Percentiles rank a stretch among this genome's conserved stretches.
These are phyloP conservation scores for Hylaeus anthracinus DNA, from an alignment of 1,140 invertebrate species.

Conservation along the genomic window DNA sequence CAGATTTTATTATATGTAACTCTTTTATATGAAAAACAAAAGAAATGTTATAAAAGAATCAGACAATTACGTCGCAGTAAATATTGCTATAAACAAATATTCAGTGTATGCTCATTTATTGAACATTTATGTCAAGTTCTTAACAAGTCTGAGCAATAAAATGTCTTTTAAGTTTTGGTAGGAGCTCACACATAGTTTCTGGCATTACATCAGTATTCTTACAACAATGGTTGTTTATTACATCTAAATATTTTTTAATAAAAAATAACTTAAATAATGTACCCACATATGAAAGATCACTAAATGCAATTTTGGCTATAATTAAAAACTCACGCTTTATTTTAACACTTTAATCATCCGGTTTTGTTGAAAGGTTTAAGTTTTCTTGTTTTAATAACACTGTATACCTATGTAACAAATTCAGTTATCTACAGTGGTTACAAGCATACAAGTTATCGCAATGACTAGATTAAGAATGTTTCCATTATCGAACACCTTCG, in stretches of 20 bases:
- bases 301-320: slow-evolving; percentile 24
- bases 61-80: slow-evolving; percentile 21
- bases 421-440: slow-evolving; percentile 57
- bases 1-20: neutral
- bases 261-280: slow-evolving; percentile 7
- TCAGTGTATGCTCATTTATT: slow-evolving; percentile 31
- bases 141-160: slow-evolving; percentile 42
- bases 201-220: slow-evolving; percentile 30
- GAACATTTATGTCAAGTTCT: slow-evolving; percentile 36
- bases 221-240: slow-evolving; percentile 23
- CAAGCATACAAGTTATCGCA: slow-evolving; percentile 52
- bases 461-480: slow-evolving; percentile 60
- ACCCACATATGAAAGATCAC: slow-evolving; percentile 12
- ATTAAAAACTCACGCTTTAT: slow-evolving; percentile 28
- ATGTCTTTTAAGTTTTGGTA: slow-evolving; percentile 34
- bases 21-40: slow-evolving; percentile 8
- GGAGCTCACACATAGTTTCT: slow-evolving; percentile 19
- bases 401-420: slow-evolving; percentile 62
- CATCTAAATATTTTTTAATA: slow-evolving; percentile 29
- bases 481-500: slow-evolving; percentile 35
- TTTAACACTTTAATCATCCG: slow-evolving; percentile 37
- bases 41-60: slow-evolving; percentile 22
- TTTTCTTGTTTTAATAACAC: slow-evolving; percentile 49
- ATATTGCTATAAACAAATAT: slow-evolving; percentile 19
- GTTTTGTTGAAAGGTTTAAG: slow-evolving; percentile 43